Base-by-base conservation (phyloP, 2,797 vertebrate genomes). In the Darevskia mixta region DNA sequence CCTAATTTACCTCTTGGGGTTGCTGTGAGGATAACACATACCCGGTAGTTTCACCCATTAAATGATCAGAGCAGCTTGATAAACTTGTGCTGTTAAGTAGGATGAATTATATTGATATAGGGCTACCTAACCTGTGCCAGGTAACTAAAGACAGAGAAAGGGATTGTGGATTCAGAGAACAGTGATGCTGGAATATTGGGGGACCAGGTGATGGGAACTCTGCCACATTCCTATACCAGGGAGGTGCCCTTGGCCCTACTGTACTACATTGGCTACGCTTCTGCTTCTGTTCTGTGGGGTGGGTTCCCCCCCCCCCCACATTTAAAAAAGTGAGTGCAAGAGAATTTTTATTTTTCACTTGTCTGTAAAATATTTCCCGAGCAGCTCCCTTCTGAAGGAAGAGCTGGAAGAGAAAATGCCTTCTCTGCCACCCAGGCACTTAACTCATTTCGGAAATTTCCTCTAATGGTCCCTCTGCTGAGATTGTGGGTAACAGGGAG, bases 251-350 rank as follows among this genome's bases (percentile, higher is more conserved):
- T 8, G 58, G 17, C 58, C 17, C 58, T 61, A 5, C 3, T 71
- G 72, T 23, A 13, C 2, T 0, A 0, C 8, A 0, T 6, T 25
- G 1, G 0, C 0, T 0, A 3, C 0, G 9, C 35, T 35, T 35
- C 35, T 3, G 35, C 35, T 35, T 8, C 49, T 38, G 9, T 66
- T 71, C 5, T 89, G 2, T 0, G 9, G 20, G 10, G 4, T 35
- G 49, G 13, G 35, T 71, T 38, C 0, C 49, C 45, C 35, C 0
- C 45, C 45, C 45, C 45, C 45, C 8, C 41, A 43, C 43, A 4
- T 55, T 41, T 88, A 7, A 32, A 20, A 2, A 45, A 79, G 43
- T 58, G 11, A 87, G 78, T 55, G 82, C 41, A 35, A 83, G 71
- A 72, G n/a, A 35, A 0, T 13, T 79, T 29, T 32, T 3, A 6